phyloP scores from a whole-genome alignment of 2,797 vertebrate genomes.

The Melanotaenia parkinsoni region DNA sequence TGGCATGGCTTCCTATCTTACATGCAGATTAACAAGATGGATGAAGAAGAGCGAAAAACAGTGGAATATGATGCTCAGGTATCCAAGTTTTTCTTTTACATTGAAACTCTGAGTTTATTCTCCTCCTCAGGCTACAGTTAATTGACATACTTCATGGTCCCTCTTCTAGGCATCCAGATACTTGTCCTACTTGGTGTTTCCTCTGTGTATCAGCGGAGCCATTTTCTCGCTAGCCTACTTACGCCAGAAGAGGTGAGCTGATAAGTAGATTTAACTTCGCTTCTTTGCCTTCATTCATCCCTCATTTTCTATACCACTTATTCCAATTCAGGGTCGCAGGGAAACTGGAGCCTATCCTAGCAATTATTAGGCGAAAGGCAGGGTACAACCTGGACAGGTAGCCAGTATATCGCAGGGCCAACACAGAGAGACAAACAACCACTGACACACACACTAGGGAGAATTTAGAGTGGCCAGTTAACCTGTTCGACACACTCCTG shows the following conservation, averaged over 20 bases:
- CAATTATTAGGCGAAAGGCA: no score
- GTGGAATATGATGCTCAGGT: conserved; percentile 93
- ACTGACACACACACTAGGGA: no score
- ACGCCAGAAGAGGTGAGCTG: conserved; percentile 91
- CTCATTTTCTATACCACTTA: neutral
- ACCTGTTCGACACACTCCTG: no score
- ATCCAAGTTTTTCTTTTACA: conserved; percentile 4
- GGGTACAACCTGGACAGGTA: no score
- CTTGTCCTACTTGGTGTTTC: conserved; percentile 93
- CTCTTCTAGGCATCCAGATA: conserved; percentile 90
- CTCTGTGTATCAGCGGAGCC: conserved; percentile 92
- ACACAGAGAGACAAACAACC: no score
- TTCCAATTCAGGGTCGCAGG: neutral
- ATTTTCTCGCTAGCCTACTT: conserved; percentile 92
- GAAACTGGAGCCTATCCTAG: neutral
- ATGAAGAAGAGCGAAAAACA: conserved; percentile 90
- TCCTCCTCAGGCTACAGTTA: neutral
- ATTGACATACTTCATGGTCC: conserved; percentile 3
- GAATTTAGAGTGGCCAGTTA: no score
- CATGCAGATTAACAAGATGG: conserved; percentile 85
- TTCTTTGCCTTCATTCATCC: neutral
- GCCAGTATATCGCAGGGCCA: no score
- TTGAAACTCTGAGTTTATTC: neutral
- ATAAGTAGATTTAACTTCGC: neutral
- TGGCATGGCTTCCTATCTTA: neutral